Evolutionary conservation across 2,113 vertebrate species (phyloP).

Genomic region (Microtus montanus): DNA sequence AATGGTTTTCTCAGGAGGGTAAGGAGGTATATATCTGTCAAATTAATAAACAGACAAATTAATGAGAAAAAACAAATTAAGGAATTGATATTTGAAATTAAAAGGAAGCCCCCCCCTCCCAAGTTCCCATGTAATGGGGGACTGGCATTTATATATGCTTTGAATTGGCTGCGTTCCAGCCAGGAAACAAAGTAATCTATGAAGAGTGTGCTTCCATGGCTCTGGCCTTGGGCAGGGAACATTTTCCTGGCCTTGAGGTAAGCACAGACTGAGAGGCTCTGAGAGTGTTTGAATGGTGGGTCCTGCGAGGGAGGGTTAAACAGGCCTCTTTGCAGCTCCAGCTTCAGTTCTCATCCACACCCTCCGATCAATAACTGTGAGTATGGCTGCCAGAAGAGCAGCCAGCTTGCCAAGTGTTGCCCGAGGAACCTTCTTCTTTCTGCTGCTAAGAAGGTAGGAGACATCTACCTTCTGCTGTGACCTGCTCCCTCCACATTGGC

Average conservation of each 20-base stretch:
- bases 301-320: background rate
- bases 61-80: background rate
- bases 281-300: background rate
- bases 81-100: background rate
- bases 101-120: background rate
- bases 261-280: background rate
- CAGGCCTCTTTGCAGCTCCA: background rate
- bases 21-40: background rate
- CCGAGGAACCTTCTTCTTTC: slow-evolving; percentile 32
- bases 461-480: background rate
- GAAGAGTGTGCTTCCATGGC: background rate
- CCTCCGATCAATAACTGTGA: slow-evolving; percentile 21
- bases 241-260: background rate
- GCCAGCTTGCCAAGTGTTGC: slow-evolving; percentile 62
- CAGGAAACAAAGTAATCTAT: background rate
- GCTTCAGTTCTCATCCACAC: background rate
- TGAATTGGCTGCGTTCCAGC: background rate
- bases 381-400: slow-evolving; percentile 39
- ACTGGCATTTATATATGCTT: background rate
- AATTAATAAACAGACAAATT: slow-evolving; percentile 3
- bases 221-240: background rate
- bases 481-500: background rate
- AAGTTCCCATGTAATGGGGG: background rate
- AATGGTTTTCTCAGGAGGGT: background rate
- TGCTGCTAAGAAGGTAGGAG: slow-evolving; percentile 61